Conservation (phyloP, 2,797 vertebrate species). For the Scarus forsteni region DNA sequence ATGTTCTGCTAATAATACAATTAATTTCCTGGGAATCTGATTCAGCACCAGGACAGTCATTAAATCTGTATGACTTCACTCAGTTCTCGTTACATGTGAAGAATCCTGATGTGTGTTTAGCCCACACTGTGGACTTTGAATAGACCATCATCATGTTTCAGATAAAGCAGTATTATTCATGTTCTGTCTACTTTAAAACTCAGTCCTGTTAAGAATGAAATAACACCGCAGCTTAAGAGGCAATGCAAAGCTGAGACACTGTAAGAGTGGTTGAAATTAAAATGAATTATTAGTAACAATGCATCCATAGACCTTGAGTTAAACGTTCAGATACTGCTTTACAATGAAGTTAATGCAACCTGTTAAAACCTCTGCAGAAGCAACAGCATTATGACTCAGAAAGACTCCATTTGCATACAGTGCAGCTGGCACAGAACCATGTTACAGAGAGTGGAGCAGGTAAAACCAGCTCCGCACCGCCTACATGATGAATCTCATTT, state of each 20-base stretch:
- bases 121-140: no score
- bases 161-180: no score
- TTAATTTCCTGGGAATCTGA: no score
- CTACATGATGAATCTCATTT: neutral
- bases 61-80: neutral
- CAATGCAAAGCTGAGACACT: neutral
- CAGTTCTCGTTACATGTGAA: neutral
- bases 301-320: neutral
- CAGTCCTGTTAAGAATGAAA: neutral
- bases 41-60: neutral
- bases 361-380: neutral
- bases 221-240: neutral
- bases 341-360: neutral
- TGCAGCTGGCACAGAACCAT: neutral
- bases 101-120: no score
- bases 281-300: neutral
- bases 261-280: neutral
- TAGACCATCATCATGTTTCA: no score
- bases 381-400: neutral
- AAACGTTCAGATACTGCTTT: neutral
- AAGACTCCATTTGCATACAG: neutral
- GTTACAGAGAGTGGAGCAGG: neutral
- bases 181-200: no score
- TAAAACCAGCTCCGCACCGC: neutral
- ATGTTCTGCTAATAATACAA: no score